Percentiles rank a stretch among this genome's conserved stretches.
Conservation (phyloP, 2,113 vertebrate genomes). For the Urocynchramus pylzowi region DNA sequence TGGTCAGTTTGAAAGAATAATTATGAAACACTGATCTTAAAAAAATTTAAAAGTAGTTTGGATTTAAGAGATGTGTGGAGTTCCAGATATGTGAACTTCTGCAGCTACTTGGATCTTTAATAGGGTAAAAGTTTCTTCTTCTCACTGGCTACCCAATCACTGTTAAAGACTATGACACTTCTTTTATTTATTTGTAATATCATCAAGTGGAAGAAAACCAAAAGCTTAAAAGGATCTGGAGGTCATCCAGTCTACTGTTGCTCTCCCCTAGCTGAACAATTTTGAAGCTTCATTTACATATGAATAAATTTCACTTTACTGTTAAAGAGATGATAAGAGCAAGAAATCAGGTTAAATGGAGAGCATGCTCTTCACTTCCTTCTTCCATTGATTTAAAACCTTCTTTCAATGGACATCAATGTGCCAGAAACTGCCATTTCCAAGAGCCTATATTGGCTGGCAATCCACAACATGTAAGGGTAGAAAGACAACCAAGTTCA, state of each 20-base stretch:
- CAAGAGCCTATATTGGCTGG: neutral
- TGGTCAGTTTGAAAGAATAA: neutral
- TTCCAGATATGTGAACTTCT: neutral
- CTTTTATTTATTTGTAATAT: neutral
- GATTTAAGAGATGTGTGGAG: neutral
- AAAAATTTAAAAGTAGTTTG: neutral
- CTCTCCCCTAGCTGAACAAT: neutral
- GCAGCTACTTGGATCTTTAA: neutral
- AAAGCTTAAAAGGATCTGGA: neutral
- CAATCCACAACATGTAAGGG: accelerated
- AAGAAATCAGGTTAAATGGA: neutral
- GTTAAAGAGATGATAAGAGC: neutral
- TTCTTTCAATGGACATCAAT: neutral
- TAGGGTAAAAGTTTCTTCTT: neutral
- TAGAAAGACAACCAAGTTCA: neutral
- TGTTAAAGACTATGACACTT: neutral
- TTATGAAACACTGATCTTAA: neutral
- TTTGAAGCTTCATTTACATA: neutral
- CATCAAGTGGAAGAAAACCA: neutral
- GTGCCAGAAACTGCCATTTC: neutral
- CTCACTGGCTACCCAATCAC: neutral
- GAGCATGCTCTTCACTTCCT: neutral
- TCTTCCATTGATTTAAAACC: neutral
- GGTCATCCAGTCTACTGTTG: neutral
- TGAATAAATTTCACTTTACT: neutral